Conservation (phyloP, 2,888 invertebrate species). For the Spisula solida region DNA sequence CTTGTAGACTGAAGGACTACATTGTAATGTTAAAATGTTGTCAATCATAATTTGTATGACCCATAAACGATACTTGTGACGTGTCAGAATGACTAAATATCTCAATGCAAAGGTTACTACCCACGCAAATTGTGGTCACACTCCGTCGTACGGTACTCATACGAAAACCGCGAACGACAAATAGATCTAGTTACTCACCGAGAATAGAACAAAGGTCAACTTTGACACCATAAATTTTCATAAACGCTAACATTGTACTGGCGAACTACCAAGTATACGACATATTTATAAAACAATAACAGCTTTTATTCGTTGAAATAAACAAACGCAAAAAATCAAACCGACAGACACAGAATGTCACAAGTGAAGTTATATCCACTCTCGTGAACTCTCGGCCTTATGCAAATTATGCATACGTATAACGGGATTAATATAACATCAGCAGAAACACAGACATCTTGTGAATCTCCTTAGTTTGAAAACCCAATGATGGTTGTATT, state of each 20-base stretch:
- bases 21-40: too few species aligned
- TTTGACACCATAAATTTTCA: not conserved
- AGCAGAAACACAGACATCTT: constrained; percentile 6
- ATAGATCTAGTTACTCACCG: not conserved
- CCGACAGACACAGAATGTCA: not conserved
- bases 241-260: not conserved
- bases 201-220: constrained; percentile 2
- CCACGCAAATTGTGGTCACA: constrained; percentile 2
- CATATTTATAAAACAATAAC: constrained; percentile 30
- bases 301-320: constrained; percentile 25
- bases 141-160: not conserved
- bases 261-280: constrained; percentile 21
- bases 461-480: too few species aligned
- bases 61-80: not conserved
- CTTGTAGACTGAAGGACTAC: too few species aligned
- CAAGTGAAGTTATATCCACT: not conserved
- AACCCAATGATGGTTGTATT: too few species aligned
- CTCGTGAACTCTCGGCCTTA: not conserved
- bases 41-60: too few species aligned
- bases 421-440: not conserved
- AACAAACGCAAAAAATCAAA: constrained; percentile 13
- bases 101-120: not conserved
- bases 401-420: constrained; percentile 36
- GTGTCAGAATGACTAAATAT: not conserved
- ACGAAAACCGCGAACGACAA: not conserved